A percentile compares a stretch with the other conserved stretches of the same genome.
These are phyloP conservation scores for Drosophila funebris DNA, from an alignment of 1,140 invertebrate species.

Conservation along the genomic window DNA sequence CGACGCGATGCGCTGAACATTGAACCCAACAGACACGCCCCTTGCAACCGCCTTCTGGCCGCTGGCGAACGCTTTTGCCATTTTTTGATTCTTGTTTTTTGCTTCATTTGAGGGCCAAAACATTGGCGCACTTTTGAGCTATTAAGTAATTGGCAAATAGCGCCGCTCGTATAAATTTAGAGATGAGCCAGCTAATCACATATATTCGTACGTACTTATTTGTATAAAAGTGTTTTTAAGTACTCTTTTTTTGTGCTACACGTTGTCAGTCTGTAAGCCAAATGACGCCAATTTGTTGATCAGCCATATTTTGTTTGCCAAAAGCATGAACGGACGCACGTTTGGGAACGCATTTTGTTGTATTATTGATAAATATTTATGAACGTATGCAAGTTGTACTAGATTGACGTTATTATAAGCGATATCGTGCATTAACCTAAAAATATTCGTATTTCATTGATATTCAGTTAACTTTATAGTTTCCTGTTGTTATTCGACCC, in stretches of 20 bases:
- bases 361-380: background rate
- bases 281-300: slow-evolving; percentile 51
- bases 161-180: slow-evolving; percentile 47
- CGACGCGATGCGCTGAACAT: slow-evolving; percentile 39
- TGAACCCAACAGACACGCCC: slow-evolving; percentile 29
- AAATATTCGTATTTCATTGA: slow-evolving; percentile 28
- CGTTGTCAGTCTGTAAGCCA: slow-evolving; percentile 1
- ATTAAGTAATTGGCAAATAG: slow-evolving; percentile 72
- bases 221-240: background rate
- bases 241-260: background rate
- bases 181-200: slow-evolving; percentile 33
- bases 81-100: slow-evolving; percentile 1
- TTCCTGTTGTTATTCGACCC: slow-evolving; percentile 19
- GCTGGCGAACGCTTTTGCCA: slow-evolving; percentile 49
- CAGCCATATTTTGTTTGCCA: slow-evolving; percentile 28
- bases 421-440: slow-evolving; percentile 60
- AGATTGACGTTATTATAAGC: background rate
- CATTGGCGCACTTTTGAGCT: slow-evolving; percentile 56
- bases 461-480: slow-evolving; percentile 16
- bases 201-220: background rate
- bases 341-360: background rate
- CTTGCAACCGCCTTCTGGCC: slow-evolving; percentile 11
- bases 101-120: slow-evolving; percentile 20
- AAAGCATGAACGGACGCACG: slow-evolving; percentile 29
- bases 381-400: background rate